These are phyloP conservation scores for Trachops cirrhosus DNA, from an alignment of 2,797 vertebrate genomes.

Conservation along the genomic window DNA sequence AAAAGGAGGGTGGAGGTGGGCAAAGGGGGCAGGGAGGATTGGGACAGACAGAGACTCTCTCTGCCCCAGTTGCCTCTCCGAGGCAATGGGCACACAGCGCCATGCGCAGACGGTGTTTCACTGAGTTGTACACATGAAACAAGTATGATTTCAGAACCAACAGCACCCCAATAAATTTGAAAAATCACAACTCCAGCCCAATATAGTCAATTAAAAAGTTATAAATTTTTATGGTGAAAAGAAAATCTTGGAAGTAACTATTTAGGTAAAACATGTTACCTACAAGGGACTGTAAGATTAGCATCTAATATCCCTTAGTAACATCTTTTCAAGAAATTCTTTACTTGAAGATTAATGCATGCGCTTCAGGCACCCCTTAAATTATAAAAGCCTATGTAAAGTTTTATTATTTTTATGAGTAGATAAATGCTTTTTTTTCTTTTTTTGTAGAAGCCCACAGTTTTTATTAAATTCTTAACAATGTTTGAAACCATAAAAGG, in stretches of 20 bases:
- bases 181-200: neutral
- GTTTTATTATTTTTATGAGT: neutral
- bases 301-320: neutral
- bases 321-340: neutral
- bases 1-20: neutral
- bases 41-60: neutral
- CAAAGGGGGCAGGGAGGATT: accelerated
- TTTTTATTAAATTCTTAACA: slow-evolving; percentile 21
- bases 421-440: neutral
- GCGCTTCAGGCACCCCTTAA: neutral
- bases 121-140: neutral
- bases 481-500: neutral
- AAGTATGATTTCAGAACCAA: neutral
- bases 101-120: neutral
- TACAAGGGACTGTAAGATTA: neutral
- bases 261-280: neutral
- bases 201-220: neutral
- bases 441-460: neutral
- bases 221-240: neutral
- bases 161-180: neutral
- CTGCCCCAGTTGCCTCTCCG: too few species aligned
- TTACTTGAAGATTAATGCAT: neutral
- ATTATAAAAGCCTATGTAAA: neutral
- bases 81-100: neutral
- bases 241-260: neutral